Percentiles rank a stretch among this genome's conserved stretches.
These are phyloP conservation scores for Anastrepha obliqua DNA, from an alignment of 1,140 invertebrate species.

Conservation along the genomic window DNA sequence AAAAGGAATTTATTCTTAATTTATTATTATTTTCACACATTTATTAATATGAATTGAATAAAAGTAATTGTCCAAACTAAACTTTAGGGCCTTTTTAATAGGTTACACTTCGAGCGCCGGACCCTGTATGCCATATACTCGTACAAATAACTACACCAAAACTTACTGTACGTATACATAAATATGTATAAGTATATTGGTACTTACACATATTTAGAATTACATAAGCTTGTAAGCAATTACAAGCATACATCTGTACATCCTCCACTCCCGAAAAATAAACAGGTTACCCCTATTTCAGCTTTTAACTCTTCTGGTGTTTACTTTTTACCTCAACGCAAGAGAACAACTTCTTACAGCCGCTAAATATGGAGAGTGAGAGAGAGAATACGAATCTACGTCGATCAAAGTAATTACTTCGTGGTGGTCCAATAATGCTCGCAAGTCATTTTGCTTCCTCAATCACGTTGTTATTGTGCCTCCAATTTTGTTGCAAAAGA, in stretches of 20 bases:
- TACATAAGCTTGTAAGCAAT: neutral
- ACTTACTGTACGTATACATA: no score
- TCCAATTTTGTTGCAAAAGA: conserved; percentile 12
- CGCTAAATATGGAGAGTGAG: neutral
- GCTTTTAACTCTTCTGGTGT: neutral
- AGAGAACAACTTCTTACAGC: neutral
- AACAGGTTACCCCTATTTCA: conserved; percentile 7
- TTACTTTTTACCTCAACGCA: neutral
- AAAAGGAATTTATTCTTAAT: no score
- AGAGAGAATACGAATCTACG: neutral
- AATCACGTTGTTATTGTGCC: conserved; percentile 15
- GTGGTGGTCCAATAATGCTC: conserved; percentile 51
- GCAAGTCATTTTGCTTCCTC: conserved; percentile 46
- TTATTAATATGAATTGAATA: no score
- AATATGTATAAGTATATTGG: no score
- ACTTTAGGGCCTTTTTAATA: no score
- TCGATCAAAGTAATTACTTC: conserved; percentile 52
- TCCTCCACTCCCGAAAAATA: neutral
- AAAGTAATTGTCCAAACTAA: no score
- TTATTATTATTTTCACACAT: no score
- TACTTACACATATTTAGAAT: neutral
- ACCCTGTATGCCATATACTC: no score
- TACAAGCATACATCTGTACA: neutral
- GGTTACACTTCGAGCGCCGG: no score
- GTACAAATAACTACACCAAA: no score